These are phyloP conservation scores for Drosophila anceps DNA, from an alignment of 2,888 invertebrate species.

Conservation along the genomic window DNA sequence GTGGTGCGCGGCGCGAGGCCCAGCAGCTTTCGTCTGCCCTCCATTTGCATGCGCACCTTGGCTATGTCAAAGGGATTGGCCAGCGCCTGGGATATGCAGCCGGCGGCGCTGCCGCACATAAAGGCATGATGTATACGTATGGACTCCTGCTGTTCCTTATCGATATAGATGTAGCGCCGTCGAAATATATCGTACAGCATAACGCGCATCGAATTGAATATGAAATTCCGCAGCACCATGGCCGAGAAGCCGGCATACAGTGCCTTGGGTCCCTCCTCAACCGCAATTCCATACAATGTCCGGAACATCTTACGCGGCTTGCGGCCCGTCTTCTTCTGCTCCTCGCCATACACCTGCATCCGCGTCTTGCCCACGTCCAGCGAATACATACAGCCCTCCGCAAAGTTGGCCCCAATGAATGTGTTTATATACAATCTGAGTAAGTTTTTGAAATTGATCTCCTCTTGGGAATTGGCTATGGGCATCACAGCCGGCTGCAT, in stretches of 20 bases:
- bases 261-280: constrained; percentile 34
- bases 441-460: constrained; percentile 18
- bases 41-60: constrained; percentile 59
- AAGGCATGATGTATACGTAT: constrained; percentile 41
- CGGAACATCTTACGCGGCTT: constrained; percentile 24
- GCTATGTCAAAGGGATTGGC: constrained; percentile 63
- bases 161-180: constrained; percentile 20
- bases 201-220: constrained; percentile 64
- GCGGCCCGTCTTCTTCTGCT: constrained; percentile 30
- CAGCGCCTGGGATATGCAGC: constrained; percentile 54
- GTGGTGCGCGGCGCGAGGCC: constrained; percentile 39
- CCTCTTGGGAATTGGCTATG: constrained; percentile 13
- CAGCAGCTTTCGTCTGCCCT: constrained; percentile 37
- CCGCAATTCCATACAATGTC: constrained; percentile 27
- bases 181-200: constrained; percentile 61
- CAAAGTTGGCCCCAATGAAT: constrained; percentile 57
- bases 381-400: constrained; percentile 48
- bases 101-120: constrained; percentile 47
- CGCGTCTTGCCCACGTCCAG: constrained; percentile 61
- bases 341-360: constrained; percentile 57
- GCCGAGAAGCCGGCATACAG: constrained; percentile 60
- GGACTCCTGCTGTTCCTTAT: constrained; percentile 14
- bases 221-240: constrained; percentile 52
- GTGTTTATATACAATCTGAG: constrained; percentile 52
- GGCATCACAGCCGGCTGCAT: background rate